phyloP scores from a whole-genome alignment of 1,140 invertebrate genomes.

The Micrasema minimum region DNA sequence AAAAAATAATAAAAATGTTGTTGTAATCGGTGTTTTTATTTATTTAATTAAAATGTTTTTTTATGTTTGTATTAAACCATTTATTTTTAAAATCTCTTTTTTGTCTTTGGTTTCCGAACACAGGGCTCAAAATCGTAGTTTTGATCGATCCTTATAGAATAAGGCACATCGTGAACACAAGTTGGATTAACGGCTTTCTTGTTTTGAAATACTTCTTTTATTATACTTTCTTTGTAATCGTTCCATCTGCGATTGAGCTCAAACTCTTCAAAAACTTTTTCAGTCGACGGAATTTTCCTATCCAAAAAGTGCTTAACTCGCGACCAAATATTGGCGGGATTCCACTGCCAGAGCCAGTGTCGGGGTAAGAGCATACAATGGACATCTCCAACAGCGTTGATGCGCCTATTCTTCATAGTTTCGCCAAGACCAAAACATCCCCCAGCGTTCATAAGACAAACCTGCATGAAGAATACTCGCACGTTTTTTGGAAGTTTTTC shows the following conservation, averaged over 20 bases:
- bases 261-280: slow-evolving; percentile 68
- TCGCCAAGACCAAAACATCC: slow-evolving; percentile 69
- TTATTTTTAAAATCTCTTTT: background rate
- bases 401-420: slow-evolving; percentile 69
- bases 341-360: slow-evolving; percentile 71
- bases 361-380: slow-evolving; percentile 71
- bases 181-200: slow-evolving; percentile 66
- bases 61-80: no score
- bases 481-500: slow-evolving; percentile 53
- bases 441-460: slow-evolving; percentile 62
- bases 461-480: slow-evolving; percentile 65
- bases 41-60: no score
- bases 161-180: slow-evolving; percentile 71
- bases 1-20: no score
- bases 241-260: slow-evolving; percentile 67
- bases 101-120: slow-evolving; percentile 7
- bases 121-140: slow-evolving; percentile 49
- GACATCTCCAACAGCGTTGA: slow-evolving; percentile 67
- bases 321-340: slow-evolving; percentile 73
- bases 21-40: no score
- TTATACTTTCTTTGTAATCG: slow-evolving; percentile 64
- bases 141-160: slow-evolving; percentile 69
- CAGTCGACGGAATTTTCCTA: slow-evolving; percentile 68
- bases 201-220: slow-evolving; percentile 63
- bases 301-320: slow-evolving; percentile 70